These are phyloP conservation scores for Epiblema foenella DNA, from an alignment of 2,888 invertebrate genomes.

Conservation along the genomic window DNA sequence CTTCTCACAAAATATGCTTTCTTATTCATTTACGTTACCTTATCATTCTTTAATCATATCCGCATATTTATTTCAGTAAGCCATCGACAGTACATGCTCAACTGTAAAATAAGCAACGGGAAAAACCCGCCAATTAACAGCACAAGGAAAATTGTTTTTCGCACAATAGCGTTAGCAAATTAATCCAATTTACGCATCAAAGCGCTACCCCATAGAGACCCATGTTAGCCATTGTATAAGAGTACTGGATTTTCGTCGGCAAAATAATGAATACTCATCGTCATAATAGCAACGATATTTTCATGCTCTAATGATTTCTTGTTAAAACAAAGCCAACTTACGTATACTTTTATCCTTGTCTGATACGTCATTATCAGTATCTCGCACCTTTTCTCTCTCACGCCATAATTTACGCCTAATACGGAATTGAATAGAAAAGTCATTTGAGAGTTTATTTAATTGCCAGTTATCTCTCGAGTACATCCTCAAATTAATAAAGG, in stretches of 20 bases:
- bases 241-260: slow-evolving; percentile 2
- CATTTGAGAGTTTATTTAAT: not conserved
- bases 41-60: no score
- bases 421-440: no score
- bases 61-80: no score
- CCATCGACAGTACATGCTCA: not conserved
- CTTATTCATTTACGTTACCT: no score
- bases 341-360: no score
- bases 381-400: no score
- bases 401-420: no score
- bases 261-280: slow-evolving; percentile 10
- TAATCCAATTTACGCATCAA: slow-evolving; percentile 39
- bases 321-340: not conserved
- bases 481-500: no score
- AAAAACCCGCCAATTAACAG: slow-evolving; percentile 35
- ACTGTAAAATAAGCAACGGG: not conserved
- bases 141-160: slow-evolving; percentile 43
- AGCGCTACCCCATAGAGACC: slow-evolving; percentile 27
- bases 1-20: no score
- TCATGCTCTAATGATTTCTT: not conserved
- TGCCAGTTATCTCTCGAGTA: not conserved
- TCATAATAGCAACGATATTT: not conserved
- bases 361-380: no score
- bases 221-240: slow-evolving; percentile 27
- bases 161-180: slow-evolving; percentile 43